Evolutionary conservation across 2,797 vertebrate genomes (phyloP).

Genomic region (Coranthus polyacanthus): DNA sequence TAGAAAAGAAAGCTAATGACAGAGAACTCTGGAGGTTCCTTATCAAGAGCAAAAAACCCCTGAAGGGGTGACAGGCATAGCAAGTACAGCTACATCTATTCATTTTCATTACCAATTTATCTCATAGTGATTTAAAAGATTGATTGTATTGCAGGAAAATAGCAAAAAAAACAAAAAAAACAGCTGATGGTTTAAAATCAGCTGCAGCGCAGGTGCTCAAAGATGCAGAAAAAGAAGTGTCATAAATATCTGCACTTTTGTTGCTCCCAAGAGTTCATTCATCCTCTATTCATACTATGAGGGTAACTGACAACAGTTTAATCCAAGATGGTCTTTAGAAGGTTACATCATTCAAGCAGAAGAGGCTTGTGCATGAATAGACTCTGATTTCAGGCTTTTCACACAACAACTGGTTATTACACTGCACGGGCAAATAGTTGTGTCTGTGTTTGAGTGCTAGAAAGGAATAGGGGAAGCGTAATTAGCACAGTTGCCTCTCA

Average conservation of each 20-base stretch:
- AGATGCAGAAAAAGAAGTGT: neutral
- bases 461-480: no score
- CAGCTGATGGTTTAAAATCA: neutral
- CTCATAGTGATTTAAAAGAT: no score
- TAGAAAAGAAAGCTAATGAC: no score
- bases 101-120: no score
- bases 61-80: no score
- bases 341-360: conserved; percentile 17
- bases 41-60: no score
- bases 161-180: neutral
- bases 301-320: conserved; percentile 10
- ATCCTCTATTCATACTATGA: conserved; percentile 1
- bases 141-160: no score
- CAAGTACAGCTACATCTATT: no score
- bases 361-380: conserved; percentile 32
- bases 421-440: conserved; percentile 7
- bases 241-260: neutral
- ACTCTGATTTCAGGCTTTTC: conserved; percentile 45
- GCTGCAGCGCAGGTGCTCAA: neutral
- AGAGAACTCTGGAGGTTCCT: no score
- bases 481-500: conserved; percentile 32
- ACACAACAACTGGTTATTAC: conserved; percentile 27
- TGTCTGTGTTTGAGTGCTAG: no score
- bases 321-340: conserved; percentile 14
- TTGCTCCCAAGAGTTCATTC: neutral